Percentiles rank a stretch among this genome's conserved stretches.
Conservation (phyloP, 2,888 invertebrate species). For the Thelaira solivaga region DNA sequence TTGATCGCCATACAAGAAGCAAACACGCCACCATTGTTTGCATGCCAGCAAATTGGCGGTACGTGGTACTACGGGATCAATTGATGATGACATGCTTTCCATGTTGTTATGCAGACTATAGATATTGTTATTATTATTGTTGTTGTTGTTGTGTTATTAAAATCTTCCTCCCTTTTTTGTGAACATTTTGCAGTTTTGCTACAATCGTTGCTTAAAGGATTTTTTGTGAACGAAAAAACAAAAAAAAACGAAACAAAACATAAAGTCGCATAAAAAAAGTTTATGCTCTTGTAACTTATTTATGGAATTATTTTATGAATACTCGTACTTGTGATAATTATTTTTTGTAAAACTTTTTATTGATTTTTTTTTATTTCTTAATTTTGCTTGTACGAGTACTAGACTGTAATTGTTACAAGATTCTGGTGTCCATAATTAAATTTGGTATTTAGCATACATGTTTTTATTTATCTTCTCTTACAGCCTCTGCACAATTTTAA, state of each 20-base stretch:
- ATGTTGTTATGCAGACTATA: slow-evolving; percentile 63
- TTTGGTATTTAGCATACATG: slow-evolving; percentile 55
- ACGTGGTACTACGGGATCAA: slow-evolving; percentile 77
- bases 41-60: slow-evolving; percentile 88
- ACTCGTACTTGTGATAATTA: slow-evolving; percentile 53
- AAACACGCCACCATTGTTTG: slow-evolving; percentile 93
- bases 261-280: not conserved
- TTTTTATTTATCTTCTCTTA: slow-evolving; percentile 23
- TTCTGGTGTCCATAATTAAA: slow-evolving; percentile 58
- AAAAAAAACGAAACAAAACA: not conserved
- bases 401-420: slow-evolving; percentile 22
- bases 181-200: not conserved
- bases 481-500: slow-evolving; percentile 1
- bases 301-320: slow-evolving; percentile 11
- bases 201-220: slow-evolving; percentile 18
- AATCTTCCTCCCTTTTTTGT: slow-evolving; percentile 49
- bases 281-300: slow-evolving; percentile 45
- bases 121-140: slow-evolving; percentile 38
- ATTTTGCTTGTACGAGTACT: slow-evolving; percentile 58
- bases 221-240: slow-evolving; percentile 4
- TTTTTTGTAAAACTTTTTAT: slow-evolving; percentile 43
- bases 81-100: slow-evolving; percentile 73
- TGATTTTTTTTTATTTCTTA: slow-evolving; percentile 42
- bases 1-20: slow-evolving; percentile 91
- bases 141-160: slow-evolving; percentile 49